Percentiles rank a stretch among this genome's conserved stretches.
These are phyloP conservation scores for Acheta domesticus DNA, from an alignment of 2,888 invertebrate species.

Conservation along the genomic window DNA sequence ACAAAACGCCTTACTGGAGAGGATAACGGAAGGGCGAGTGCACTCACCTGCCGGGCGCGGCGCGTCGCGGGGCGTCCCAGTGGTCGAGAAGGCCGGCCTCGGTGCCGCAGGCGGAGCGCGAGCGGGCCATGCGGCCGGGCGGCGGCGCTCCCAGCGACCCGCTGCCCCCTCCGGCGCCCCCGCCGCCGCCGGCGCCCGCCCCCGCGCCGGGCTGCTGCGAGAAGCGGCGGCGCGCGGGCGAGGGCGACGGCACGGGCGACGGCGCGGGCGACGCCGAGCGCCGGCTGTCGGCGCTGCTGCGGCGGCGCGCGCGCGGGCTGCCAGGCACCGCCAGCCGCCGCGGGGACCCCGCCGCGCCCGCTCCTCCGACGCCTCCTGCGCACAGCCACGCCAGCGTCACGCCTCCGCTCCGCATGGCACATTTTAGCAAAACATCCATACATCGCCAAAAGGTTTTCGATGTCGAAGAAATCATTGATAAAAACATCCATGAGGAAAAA, in stretches of 20 bases:
- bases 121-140: background rate
- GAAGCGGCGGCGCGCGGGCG: background rate
- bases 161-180: background rate
- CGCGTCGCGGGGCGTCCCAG: background rate
- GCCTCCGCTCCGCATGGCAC: too few relatives aligned
- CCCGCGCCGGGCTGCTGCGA: background rate
- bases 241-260: background rate
- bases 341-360: background rate
- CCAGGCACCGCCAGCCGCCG: background rate
- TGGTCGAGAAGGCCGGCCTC: background rate
- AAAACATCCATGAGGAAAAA: too few relatives aligned
- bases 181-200: background rate
- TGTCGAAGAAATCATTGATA: too few relatives aligned
- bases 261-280: background rate
- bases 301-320: background rate
- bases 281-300: background rate
- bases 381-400: background rate
- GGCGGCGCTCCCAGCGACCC: background rate
- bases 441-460: too few relatives aligned
- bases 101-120: background rate
- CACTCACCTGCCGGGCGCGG: background rate
- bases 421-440: too few relatives aligned
- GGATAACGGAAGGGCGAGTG: too few relatives aligned
- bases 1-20: too few relatives aligned
- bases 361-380: background rate